Conservation (phyloP, 2,113 vertebrate species). For the Dromaius novaehollandiae region DNA sequence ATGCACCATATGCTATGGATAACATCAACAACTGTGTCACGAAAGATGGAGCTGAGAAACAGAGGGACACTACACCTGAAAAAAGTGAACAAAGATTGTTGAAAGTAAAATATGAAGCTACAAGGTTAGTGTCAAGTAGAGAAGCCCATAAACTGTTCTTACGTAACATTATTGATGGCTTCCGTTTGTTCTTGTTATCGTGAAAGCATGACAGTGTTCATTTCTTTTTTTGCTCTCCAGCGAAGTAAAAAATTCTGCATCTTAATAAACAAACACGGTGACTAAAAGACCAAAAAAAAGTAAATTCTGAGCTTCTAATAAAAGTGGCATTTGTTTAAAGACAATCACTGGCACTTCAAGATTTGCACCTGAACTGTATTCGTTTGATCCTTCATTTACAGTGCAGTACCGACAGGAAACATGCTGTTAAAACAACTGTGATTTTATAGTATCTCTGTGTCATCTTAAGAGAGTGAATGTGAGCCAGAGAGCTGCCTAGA, state of each 20-base stretch:
- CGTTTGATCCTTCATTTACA: background rate
- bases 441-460: background rate
- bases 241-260: background rate
- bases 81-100: background rate
- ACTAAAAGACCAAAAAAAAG: background rate
- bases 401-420: background rate
- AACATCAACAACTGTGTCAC: background rate
- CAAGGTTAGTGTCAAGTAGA: conserved; percentile 54
- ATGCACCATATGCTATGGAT: background rate
- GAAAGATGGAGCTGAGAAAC: background rate
- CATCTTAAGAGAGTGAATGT: background rate
- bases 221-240: background rate
- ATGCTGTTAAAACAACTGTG: background rate
- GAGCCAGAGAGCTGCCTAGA: background rate
- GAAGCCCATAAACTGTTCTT: background rate
- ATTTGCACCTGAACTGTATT: background rate
- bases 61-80: background rate
- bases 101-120: conserved; percentile 12
- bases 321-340: background rate
- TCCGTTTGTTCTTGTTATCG: background rate
- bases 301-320: background rate
- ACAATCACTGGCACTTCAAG: fast-evolving
- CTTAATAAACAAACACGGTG: background rate
- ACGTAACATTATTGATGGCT: fast-evolving
- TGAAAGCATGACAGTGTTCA: background rate